Evolutionary conservation across 2,113 vertebrate species (phyloP).

Genomic region (Lichenostomus cassidix): DNA sequence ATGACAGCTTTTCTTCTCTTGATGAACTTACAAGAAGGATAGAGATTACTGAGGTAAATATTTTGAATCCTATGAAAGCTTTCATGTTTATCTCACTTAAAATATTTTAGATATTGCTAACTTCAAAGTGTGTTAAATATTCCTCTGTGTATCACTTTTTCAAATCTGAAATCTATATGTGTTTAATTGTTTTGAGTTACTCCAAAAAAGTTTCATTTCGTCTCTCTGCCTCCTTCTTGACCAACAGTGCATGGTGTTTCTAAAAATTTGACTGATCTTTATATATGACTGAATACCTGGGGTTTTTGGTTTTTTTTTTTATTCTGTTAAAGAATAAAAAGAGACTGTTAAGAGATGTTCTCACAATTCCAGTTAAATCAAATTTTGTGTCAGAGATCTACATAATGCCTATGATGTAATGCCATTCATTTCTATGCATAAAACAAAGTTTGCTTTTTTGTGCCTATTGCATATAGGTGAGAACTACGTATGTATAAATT

Average conservation of each 20-base stretch:
- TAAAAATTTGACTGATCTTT: background rate
- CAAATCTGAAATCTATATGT: background rate
- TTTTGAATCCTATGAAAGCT: background rate
- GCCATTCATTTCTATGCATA: background rate
- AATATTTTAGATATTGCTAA: background rate
- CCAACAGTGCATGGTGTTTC: background rate
- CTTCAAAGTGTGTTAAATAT: background rate
- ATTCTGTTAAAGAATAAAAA: no score
- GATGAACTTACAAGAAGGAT: constrained; percentile 90
- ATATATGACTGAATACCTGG: background rate
- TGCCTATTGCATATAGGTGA: background rate
- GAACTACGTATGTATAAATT: background rate
- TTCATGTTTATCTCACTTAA: background rate
- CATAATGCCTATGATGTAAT: background rate
- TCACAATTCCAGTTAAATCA: background rate
- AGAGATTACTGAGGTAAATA: constrained; percentile 87
- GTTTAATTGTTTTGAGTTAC: background rate
- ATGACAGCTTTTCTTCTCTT: constrained; percentile 83
- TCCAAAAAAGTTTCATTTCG: background rate
- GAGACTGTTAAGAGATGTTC: background rate
- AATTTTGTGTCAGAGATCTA: background rate
- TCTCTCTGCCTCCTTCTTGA: background rate
- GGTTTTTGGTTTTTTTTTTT: background rate
- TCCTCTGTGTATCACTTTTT: background rate
- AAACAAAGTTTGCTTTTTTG: background rate